Percentiles rank a stretch among this genome's conserved stretches.
phyloP scores from a whole-genome alignment of 2,888 invertebrate species.

The Pycnomerus fuliginosus region DNA sequence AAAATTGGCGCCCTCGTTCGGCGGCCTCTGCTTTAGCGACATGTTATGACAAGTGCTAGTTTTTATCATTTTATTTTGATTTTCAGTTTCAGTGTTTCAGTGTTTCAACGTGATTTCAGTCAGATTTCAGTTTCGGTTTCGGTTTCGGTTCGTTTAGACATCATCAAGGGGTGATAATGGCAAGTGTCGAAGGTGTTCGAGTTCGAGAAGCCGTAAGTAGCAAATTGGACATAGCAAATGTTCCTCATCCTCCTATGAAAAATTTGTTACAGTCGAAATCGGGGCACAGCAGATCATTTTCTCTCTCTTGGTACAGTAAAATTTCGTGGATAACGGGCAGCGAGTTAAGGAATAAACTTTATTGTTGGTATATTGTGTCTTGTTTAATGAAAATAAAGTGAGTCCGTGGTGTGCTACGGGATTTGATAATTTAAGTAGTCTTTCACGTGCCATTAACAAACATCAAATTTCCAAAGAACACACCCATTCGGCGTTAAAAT shows the following conservation, averaged over 20 bases:
- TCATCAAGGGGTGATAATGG: no score
- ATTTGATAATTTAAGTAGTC: conserved; percentile 10
- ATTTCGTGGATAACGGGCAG: background rate
- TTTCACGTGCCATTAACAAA: conserved; percentile 6
- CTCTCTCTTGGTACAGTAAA: background rate
- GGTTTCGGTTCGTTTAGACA: no score
- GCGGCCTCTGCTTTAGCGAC: no score
- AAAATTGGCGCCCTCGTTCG: no score
- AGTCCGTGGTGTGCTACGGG: conserved; percentile 4
- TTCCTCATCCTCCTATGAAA: background rate
- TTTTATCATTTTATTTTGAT: no score
- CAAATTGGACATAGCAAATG: background rate
- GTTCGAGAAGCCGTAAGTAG: background rate
- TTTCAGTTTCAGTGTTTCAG: no score
- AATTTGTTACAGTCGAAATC: background rate
- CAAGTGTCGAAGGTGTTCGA: no score
- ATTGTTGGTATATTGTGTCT: background rate
- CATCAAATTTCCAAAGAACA: conserved; percentile 13
- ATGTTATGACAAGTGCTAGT: no score
- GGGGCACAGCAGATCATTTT: background rate
- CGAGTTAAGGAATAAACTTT: background rate
- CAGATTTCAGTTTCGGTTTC: no score
- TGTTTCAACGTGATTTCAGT: no score
- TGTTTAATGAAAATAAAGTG: background rate
- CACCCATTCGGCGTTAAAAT: no score